Evolutionary conservation across 1,140 invertebrate genomes (phyloP).

Genomic region (Tachypleus tridentatus): DNA sequence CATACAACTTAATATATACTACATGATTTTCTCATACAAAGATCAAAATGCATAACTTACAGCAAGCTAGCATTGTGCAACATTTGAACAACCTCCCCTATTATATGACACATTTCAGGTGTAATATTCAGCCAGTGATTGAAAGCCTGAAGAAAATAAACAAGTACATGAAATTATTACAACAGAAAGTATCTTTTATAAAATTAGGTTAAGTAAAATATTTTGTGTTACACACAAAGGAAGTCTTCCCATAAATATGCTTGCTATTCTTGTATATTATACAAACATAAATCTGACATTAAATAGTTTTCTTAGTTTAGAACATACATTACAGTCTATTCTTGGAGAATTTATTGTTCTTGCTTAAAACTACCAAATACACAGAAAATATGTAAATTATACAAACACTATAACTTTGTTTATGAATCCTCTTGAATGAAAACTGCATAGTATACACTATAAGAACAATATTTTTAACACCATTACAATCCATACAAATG

Average conservation of each 20-base stretch:
- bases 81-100: conserved; percentile 86
- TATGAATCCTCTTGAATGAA: not conserved
- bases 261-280: not conserved
- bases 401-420: not conserved
- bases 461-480: not conserved
- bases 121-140: conserved; percentile 90
- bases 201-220: conserved; percentile 4
- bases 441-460: not conserved
- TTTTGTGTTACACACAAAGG: not conserved
- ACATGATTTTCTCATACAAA: not conserved
- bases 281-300: not conserved
- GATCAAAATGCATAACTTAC: conserved; percentile 47
- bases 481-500: not conserved
- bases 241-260: not conserved
- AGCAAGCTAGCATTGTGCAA: conserved; percentile 91
- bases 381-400: not conserved
- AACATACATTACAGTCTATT: not conserved
- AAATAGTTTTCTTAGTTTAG: not conserved
- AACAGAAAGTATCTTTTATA: no score
- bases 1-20: not conserved
- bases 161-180: no score
- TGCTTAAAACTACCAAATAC: conserved; percentile 2
- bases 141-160: conserved; percentile 52
- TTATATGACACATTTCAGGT: conserved; percentile 60
- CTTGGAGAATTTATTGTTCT: not conserved